Evolutionary conservation across 1,140 invertebrate species (phyloP).

Genomic region (Pseudachorutes palmiensis): DNA sequence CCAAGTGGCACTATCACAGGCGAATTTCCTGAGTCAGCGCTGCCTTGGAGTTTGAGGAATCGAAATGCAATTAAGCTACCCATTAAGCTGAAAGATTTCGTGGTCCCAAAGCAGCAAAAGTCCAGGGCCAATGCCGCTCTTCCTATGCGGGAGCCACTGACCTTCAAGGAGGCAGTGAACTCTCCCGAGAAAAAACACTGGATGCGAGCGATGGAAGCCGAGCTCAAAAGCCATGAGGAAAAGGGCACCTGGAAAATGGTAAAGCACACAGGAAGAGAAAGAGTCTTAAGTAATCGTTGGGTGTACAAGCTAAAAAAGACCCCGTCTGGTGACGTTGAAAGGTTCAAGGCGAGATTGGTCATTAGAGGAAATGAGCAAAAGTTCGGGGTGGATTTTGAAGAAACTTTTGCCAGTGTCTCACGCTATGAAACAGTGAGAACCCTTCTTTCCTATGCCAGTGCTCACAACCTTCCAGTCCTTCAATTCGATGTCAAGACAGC

Average conservation of each 20-base stretch:
- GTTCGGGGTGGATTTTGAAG: slow-evolving; percentile 39
- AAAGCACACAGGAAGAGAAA: neutral
- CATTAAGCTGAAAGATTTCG: no score
- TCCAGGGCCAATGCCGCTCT: neutral
- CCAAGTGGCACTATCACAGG: no score
- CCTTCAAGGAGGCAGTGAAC: slow-evolving; percentile 25
- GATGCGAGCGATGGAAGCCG: slow-evolving; percentile 27
- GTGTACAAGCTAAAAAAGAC: slow-evolving; percentile 22
- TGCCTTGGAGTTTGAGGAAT: neutral
- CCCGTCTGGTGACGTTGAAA: slow-evolving; percentile 4
- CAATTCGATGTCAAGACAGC: slow-evolving; percentile 41
- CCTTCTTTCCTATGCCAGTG: slow-evolving; percentile 37
- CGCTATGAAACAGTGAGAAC: slow-evolving; percentile 38
- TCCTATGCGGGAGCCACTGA: slow-evolving; percentile 1
- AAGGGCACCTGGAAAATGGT: slow-evolving; percentile 23
- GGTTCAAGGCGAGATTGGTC: slow-evolving; percentile 44
- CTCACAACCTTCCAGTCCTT: slow-evolving; percentile 31
- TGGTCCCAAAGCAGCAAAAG: no score
- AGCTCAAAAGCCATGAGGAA: slow-evolving; percentile 28
- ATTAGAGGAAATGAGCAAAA: slow-evolving; percentile 42
- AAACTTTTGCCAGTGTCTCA: slow-evolving; percentile 42
- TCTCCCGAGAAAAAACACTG: slow-evolving; percentile 27
- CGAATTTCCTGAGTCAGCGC: no score
- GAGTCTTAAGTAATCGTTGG: slow-evolving; percentile 16
- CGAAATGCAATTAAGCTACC: neutral